Evolutionary conservation across 2,888 invertebrate genomes (phyloP), one percentile per base, ranked within the genome.

Genomic region (Dasysyrphus tricinctus): DNA sequence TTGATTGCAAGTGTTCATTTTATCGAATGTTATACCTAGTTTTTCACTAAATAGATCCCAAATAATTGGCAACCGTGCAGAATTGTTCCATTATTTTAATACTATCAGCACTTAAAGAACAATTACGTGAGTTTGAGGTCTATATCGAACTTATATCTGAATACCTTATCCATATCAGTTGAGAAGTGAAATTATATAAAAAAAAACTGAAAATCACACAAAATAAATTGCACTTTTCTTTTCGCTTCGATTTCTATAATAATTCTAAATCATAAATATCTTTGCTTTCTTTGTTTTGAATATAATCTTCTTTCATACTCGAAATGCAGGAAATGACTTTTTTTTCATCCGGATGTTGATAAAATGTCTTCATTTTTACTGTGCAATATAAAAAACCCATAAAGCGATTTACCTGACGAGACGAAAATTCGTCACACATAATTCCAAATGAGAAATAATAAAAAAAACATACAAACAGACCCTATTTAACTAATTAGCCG

Each of bases 341-440:
- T 7, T 29, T 9, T 29, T 42, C 8, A 42, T 24, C 61, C 42
- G 29, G 61, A 63, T 63, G 42, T 42, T 63, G 29, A 61, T 59
- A 42, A 63, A 29, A 39, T 42, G 8, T 44, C 42, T 63, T n/a
- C 39, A 29, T 16, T 59, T 42, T 29, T 7, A 1, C n/a, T 34
- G 32, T 5, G 1, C 24, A 1, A 14, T 63, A 37, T 56, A 54
- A 69, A 74, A 51, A n/a, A 47, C 0, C 1, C 47, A 83, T 44
- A 44, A 44, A 70, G 61, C 42, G 47, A 75, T 83, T 75, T 57
- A 83, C 83, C 70, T 75, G 83, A 49, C 83, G 79, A 54, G 83
- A 79, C 79, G 5, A 14, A 49, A 34, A 63, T 37, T 29, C 57
- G 54, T 73, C 73, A 63, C 61, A 37, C 42, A 59, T 34, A 7